A percentile compares a stretch with the other conserved stretches of the same genome.
Conservation (phyloP, 2,888 invertebrate species). For the Protula sp. region DNA sequence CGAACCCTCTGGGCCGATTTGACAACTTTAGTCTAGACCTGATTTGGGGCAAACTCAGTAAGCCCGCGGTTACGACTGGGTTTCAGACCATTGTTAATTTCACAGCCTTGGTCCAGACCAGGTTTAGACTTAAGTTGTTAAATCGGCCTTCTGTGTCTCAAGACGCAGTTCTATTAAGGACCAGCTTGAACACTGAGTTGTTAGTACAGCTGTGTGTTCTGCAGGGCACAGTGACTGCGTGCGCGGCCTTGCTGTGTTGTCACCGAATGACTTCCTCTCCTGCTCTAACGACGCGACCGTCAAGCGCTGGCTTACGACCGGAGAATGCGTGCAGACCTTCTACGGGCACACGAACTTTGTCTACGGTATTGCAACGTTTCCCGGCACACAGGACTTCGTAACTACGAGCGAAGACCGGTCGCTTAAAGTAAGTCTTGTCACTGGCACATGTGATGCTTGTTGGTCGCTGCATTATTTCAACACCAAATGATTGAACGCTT, state of each 20-base stretch:
- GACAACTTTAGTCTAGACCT: too few species aligned
- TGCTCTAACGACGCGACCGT: conserved; percentile 89
- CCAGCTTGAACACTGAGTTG: too few species aligned
- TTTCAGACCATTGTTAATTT: too few species aligned
- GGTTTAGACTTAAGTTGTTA: too few species aligned
- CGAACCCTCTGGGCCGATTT: too few species aligned
- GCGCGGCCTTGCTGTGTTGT: conserved; percentile 69
- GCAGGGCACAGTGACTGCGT: conserved; percentile 89
- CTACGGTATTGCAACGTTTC: conserved; percentile 60
- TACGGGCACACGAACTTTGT: conserved; percentile 85
- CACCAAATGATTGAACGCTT: too few species aligned
- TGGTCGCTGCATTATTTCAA: too few species aligned
- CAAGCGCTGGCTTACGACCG: conserved; percentile 73
- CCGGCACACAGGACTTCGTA: conserved; percentile 64
- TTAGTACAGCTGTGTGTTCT: conserved; percentile 16
- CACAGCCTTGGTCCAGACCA: too few species aligned
- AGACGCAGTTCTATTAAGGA: too few species aligned
- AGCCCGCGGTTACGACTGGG: too few species aligned
- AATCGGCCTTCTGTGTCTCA: too few species aligned
- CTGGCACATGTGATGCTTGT: background rate
- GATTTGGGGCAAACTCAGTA: too few species aligned
- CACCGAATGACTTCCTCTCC: conserved; percentile 68
- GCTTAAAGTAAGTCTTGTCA: background rate
- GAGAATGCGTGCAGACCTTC: conserved; percentile 63
- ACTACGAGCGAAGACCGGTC: conserved; percentile 68